Evolutionary conservation across 1,140 invertebrate species (phyloP).

Genomic region (Drosophila nigrodunni): DNA sequence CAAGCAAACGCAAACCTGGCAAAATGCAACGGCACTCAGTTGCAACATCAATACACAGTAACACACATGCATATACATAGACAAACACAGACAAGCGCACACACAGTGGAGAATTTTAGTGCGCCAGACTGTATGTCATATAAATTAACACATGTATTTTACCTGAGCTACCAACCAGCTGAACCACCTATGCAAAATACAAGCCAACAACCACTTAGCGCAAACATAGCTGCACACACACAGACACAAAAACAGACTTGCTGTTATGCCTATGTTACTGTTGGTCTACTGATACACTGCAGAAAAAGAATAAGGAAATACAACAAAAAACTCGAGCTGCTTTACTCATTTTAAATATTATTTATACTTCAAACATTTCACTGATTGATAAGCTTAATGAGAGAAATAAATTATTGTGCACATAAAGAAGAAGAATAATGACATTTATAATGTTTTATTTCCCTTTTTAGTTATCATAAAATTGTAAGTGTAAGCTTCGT

Average conservation of each 20-base stretch:
- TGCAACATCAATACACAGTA: constrained; percentile 19
- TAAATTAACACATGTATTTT: constrained; percentile 79
- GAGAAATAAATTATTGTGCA: no score
- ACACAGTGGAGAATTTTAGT: background rate
- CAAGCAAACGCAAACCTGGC: constrained; percentile 62
- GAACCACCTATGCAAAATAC: constrained; percentile 59
- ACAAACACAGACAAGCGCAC: background rate
- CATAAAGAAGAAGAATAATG: no score
- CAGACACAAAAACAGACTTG: background rate
- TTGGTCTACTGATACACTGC: no score
- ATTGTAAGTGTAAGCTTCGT: no score
- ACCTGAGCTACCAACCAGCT: constrained; percentile 45
- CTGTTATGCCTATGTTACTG: background rate
- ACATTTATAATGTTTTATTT: no score
- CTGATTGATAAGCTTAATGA: no score
- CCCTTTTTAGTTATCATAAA: no score
- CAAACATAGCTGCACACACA: constrained; percentile 37
- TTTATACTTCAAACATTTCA: no score
- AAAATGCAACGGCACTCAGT: constrained; percentile 49
- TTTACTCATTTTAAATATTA: no score
- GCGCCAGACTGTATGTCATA: constrained; percentile 62
- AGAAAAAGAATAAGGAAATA: no score
- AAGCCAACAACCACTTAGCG: constrained; percentile 79
- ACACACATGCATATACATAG: background rate
- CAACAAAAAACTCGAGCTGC: no score